phyloP scores from a whole-genome alignment of 2,113 vertebrate species.

The Leucopsar rothschildi region DNA sequence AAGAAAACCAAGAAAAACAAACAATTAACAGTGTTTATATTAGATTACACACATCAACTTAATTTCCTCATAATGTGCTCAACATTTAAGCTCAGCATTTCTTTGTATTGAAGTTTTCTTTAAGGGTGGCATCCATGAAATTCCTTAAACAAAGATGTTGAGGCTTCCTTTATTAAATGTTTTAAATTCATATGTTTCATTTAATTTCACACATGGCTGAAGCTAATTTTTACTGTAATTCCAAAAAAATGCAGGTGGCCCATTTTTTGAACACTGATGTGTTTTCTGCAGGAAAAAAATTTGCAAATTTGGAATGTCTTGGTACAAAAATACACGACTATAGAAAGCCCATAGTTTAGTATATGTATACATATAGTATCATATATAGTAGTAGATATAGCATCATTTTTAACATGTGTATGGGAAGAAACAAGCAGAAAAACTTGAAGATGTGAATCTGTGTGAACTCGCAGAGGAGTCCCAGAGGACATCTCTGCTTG shows the following conservation, averaged over 20 bases:
- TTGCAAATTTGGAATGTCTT: not conserved
- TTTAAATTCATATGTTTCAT: not conserved
- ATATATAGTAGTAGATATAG: not conserved
- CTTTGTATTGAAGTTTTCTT: not conserved
- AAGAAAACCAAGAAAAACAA: not conserved
- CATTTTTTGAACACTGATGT: not conserved
- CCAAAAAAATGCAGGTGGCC: not conserved
- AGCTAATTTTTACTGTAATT: not conserved
- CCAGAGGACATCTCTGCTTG: not conserved
- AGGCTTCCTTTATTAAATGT: not conserved
- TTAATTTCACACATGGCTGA: not conserved
- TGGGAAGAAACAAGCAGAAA: not conserved
- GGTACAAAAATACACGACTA: not conserved
- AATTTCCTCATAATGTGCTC: not conserved
- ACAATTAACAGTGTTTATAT: conserved; percentile 9
- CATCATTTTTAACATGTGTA: not conserved
- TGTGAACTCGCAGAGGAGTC: not conserved
- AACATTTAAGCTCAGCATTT: not conserved
- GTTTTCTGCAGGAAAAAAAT: not conserved
- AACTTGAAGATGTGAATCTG: not conserved
- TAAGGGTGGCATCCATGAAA: not conserved
- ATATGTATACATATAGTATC: rapidly evolving
- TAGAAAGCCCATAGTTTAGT: not conserved
- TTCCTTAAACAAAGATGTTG: not conserved
- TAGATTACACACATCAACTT: not conserved